These are phyloP conservation scores for Clangula hyemalis DNA, from an alignment of 2,797 vertebrate species.

Conservation along the genomic window DNA sequence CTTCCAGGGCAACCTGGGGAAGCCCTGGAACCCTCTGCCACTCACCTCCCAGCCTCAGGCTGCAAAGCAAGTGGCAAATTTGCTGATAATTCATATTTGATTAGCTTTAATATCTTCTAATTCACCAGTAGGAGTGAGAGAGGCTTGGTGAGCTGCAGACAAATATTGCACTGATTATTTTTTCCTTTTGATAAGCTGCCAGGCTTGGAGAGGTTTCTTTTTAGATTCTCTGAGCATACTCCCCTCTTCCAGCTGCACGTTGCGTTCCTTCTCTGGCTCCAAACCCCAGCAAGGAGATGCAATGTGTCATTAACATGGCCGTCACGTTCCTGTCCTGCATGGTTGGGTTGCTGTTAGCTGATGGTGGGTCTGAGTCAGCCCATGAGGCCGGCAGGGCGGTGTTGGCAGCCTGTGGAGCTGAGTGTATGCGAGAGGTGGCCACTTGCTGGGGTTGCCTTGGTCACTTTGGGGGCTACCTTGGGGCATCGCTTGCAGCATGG, in stretches of 20 bases:
- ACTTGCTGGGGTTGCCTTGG: background rate
- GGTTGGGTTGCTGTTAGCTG: background rate
- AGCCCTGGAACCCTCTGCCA: background rate
- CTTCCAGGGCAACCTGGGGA: background rate
- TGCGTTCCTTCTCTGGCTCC: background rate
- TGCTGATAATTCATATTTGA: conserved; percentile 31
- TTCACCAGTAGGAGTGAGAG: background rate
- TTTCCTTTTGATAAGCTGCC: conserved; percentile 25
- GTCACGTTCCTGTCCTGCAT: fast-evolving
- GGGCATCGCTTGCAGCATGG: fast-evolving
- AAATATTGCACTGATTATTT: background rate
- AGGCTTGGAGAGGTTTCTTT: conserved; percentile 1
- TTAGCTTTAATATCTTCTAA: conserved; percentile 17
- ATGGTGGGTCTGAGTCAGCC: fast-evolving
- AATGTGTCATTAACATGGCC: fast-evolving
- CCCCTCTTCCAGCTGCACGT: background rate
- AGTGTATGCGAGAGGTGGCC: fast-evolving
- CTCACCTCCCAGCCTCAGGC: background rate
- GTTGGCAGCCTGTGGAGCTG: background rate
- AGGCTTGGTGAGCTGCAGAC: background rate
- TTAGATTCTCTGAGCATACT: background rate
- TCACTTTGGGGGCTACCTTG: fast-evolving
- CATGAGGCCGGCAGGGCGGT: background rate
- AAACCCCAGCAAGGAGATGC: fast-evolving
- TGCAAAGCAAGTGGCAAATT: background rate